Evolutionary conservation across 2,888 invertebrate genomes (phyloP).

Genomic region (Thera britannica): DNA sequence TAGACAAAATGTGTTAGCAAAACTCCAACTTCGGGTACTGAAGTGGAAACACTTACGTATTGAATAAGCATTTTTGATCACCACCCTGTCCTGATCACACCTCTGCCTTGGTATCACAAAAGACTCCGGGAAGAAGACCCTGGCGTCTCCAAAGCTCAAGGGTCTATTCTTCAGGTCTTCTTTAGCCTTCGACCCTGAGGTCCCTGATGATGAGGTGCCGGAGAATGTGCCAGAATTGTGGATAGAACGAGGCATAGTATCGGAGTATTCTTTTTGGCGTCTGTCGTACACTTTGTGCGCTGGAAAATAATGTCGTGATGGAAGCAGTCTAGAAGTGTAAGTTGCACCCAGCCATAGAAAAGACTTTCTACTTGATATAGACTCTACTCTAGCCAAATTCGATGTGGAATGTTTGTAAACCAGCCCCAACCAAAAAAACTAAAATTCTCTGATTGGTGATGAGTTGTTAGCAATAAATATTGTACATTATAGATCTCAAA

Average conservation of each 20-base stretch:
- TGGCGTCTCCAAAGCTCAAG: constrained; percentile 73
- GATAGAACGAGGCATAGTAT: constrained; percentile 64
- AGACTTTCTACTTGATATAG: too few relatives aligned
- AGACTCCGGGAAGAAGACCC: constrained; percentile 82
- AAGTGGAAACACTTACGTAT: constrained; percentile 67
- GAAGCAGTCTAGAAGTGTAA: constrained; percentile 3
- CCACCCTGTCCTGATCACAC: constrained; percentile 58
- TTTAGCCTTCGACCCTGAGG: constrained; percentile 76
- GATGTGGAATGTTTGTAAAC: too few relatives aligned
- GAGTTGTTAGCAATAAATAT: too few relatives aligned
- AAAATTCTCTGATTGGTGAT: too few relatives aligned
- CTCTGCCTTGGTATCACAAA: constrained; percentile 78
- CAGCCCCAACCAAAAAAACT: too few relatives aligned
- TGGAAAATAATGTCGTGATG: constrained; percentile 46
- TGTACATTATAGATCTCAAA: too few relatives aligned
- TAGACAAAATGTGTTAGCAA: too few relatives aligned
- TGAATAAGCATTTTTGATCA: constrained; percentile 69
- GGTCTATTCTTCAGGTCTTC: constrained; percentile 70
- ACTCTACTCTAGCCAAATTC: too few relatives aligned
- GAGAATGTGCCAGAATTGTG: constrained; percentile 76
- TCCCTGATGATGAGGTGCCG: constrained; percentile 79
- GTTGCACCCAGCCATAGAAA: constrained; percentile 2
- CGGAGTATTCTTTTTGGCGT: constrained; percentile 69
- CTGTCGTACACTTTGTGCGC: constrained; percentile 78
- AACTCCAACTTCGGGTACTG: too few relatives aligned